These are phyloP conservation scores for Lordiphosa andalusiaca DNA, from an alignment of 2,888 invertebrate species.

Conservation along the genomic window DNA sequence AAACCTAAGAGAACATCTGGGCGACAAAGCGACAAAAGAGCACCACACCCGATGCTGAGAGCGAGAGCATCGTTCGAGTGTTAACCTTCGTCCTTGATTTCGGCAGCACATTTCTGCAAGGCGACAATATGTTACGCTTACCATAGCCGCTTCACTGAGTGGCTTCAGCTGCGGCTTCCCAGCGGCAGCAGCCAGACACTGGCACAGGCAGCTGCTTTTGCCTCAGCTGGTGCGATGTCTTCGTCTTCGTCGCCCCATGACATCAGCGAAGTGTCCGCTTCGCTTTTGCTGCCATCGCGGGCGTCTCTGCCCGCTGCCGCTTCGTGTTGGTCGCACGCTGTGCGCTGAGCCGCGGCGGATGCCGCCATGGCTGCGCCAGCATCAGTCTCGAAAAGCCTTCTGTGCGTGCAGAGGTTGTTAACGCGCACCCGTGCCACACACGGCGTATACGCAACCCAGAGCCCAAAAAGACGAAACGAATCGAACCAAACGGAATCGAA, in stretches of 20 bases:
- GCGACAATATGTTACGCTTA: conserved; percentile 68
- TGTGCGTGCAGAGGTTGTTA: conserved; percentile 71
- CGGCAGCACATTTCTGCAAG: conserved; percentile 41
- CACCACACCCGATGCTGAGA: conserved; percentile 7
- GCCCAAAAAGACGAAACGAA: conserved; percentile 31
- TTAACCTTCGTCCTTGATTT: conserved; percentile 72
- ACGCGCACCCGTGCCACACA: conserved; percentile 60
- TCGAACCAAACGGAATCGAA: conserved; percentile 4
- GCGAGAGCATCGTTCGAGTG: conserved; percentile 47
- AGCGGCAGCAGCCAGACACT: conserved; percentile 23
- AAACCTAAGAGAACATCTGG: conserved; percentile 39
- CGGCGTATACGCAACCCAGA: conserved; percentile 59
- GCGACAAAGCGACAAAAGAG: conserved; percentile 71
- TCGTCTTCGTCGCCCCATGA: conserved; percentile 40
- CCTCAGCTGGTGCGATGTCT: conserved; percentile 35
- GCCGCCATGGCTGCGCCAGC: conserved; percentile 36
- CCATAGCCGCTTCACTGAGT: conserved; percentile 31
- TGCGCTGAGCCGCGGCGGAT: conserved; percentile 13
- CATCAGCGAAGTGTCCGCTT: conserved; percentile 41
- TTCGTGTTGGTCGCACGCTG: conserved; percentile 2
- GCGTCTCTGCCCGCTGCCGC: conserved; percentile 23
- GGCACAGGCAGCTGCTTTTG: conserved; percentile 18
- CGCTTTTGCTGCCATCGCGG: conserved; percentile 15
- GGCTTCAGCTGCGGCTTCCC: conserved; percentile 21
- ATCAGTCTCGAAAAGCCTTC: conserved; percentile 71